These are phyloP conservation scores for Morus bassanus DNA, from an alignment of 2,797 vertebrate species.

Conservation along the genomic window DNA sequence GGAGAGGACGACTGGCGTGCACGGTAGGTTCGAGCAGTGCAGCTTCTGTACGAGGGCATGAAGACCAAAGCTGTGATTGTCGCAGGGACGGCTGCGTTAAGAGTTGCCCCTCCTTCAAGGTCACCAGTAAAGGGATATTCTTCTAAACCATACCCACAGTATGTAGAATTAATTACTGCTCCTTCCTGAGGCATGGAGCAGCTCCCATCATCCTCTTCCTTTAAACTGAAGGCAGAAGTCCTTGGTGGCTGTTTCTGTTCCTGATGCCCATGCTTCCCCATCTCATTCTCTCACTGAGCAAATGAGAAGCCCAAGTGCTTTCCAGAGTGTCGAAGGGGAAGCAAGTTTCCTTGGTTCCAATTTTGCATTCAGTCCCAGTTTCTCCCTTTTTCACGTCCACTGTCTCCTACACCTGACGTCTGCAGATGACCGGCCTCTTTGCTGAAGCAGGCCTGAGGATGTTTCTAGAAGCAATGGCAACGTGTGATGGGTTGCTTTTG, in stretches of 20 bases:
- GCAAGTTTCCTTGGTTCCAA: not conserved
- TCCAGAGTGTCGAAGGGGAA: not conserved
- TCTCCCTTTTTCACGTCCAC: not conserved
- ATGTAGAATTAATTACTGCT: not conserved
- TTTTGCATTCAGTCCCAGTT: not conserved
- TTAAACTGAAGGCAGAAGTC: not conserved
- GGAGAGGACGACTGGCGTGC: rapidly evolving
- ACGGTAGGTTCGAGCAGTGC: rapidly evolving
- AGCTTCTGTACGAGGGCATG: rapidly evolving
- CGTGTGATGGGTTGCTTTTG: not conserved
- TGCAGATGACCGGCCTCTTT: not conserved
- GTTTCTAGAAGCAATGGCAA: not conserved
- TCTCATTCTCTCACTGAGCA: not conserved
- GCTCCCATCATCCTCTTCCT: not conserved
- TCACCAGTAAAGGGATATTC: not conserved
- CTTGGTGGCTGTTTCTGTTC: not conserved
- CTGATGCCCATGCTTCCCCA: not conserved
- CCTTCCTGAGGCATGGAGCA: not conserved
- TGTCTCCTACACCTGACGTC: not conserved
- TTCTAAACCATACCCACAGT: not conserved
- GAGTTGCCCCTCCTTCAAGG: not conserved
- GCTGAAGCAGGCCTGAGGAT: not conserved
- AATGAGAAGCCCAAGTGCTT: not conserved
- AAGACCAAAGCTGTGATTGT: not conserved
- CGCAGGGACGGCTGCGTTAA: not conserved